Evolutionary conservation across 2,113 vertebrate genomes (phyloP).

Genomic region (Oreochromis niloticus): DNA sequence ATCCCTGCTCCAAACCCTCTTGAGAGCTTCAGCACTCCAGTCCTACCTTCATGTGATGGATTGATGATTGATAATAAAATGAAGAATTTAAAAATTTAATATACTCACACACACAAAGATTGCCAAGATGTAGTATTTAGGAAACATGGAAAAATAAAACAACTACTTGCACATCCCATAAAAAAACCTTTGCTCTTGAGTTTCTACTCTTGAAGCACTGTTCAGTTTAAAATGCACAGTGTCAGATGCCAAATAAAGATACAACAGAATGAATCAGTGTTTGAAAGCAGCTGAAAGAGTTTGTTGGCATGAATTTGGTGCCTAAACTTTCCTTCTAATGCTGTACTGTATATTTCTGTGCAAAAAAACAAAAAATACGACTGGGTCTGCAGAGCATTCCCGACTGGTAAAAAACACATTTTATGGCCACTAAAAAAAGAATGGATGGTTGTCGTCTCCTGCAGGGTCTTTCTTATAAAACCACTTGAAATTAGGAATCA

Average conservation of each 20-base stretch:
- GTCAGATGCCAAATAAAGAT: background rate
- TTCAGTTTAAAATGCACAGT: background rate
- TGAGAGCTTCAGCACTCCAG: background rate
- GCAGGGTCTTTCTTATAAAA: background rate
- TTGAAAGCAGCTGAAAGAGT: background rate
- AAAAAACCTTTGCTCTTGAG: background rate
- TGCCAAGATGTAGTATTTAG: background rate
- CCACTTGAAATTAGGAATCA: background rate
- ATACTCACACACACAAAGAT: background rate
- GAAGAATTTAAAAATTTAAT: background rate
- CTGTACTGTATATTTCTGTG: background rate
- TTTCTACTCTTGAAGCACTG: background rate
- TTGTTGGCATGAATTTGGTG: background rate
- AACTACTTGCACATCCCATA: fast-evolving
- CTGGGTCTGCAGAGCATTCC: background rate
- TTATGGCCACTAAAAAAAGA: background rate
- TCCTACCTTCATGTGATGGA: background rate
- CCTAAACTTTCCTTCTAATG: background rate
- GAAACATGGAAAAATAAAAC: background rate
- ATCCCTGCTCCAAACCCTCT: fast-evolving
- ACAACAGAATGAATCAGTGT: background rate
- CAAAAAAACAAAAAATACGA: background rate
- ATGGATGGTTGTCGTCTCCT: background rate
- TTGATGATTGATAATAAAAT: background rate
- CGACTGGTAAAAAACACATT: background rate